These are phyloP conservation scores for Archocentrus centrarchus DNA, from an alignment of 2,113 vertebrate species.

Conservation along the genomic window DNA sequence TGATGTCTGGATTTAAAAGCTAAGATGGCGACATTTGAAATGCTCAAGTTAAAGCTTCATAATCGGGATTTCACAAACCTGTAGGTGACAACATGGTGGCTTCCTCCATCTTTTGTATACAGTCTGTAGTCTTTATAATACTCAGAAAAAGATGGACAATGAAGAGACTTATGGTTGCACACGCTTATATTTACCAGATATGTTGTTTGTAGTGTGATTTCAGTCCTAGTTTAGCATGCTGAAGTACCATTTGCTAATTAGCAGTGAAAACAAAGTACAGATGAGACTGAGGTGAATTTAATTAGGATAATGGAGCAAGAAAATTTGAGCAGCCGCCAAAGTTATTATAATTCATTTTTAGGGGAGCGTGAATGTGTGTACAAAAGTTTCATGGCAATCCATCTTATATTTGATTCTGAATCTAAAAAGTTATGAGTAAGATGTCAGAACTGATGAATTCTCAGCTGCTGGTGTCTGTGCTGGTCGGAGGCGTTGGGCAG, in stretches of 20 bases:
- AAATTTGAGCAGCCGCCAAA: not conserved
- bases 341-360: not conserved
- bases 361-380: not conserved
- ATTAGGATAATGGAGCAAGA: not conserved
- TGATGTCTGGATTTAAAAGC: too few relatives aligned
- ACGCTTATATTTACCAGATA: not conserved
- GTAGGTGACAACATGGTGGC: not conserved
- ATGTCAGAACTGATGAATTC: not conserved
- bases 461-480: not conserved
- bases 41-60: not conserved
- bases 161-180: not conserved
- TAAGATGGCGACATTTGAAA: not conserved
- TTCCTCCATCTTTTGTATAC: not conserved
- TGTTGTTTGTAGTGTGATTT: not conserved
- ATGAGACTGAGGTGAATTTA: not conserved
- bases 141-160: not conserved
- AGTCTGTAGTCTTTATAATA: not conserved
- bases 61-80: not conserved
- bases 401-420: not conserved
- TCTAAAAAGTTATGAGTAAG: not conserved
- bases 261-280: not conserved
- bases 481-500: not conserved
- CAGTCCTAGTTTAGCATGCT: not conserved
- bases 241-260: slow-evolving; percentile 3
- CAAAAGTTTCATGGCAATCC: not conserved